Conservation (phyloP, 1,140 invertebrate genomes). For the Diploscapter pachys region DNA sequence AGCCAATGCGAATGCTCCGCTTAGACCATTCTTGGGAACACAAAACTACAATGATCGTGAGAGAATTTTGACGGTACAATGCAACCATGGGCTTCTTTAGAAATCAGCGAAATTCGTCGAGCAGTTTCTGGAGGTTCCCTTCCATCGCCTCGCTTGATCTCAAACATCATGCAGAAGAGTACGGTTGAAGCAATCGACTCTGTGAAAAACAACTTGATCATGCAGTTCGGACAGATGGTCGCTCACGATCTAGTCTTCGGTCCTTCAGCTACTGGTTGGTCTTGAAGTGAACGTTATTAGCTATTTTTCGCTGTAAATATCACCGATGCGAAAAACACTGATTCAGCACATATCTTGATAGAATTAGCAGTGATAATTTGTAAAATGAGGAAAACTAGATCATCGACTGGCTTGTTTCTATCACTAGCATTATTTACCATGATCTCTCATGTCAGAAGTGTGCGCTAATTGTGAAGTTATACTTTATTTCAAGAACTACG, state of each 20-base stretch:
- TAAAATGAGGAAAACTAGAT: too few relatives aligned
- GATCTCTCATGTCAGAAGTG: too few relatives aligned
- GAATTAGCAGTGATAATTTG: too few relatives aligned
- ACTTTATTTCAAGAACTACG: too few relatives aligned
- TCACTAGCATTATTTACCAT: too few relatives aligned
- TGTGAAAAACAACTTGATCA: slow-evolving; percentile 16
- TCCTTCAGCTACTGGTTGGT: slow-evolving; percentile 24
- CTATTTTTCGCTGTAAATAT: too few relatives aligned
- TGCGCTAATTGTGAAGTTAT: too few relatives aligned
- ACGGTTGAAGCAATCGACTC: slow-evolving; percentile 16
- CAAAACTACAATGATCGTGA: slow-evolving; percentile 30
- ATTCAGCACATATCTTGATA: too few relatives aligned
- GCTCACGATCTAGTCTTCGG: slow-evolving; percentile 35
- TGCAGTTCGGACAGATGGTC: slow-evolving; percentile 34
- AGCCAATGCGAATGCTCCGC: slow-evolving; percentile 61
- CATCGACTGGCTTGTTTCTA: too few relatives aligned
- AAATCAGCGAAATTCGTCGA: slow-evolving; percentile 16
- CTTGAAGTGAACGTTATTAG: too few relatives aligned
- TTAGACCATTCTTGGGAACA: slow-evolving; percentile 24
- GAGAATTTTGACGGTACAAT: too few relatives aligned
- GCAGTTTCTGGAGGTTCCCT: slow-evolving; percentile 12
- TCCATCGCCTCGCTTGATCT: slow-evolving; percentile 27
- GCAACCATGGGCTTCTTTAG: neutral
- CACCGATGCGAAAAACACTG: too few relatives aligned
- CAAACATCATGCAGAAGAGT: slow-evolving; percentile 27